Base-by-base conservation (phyloP, 2,797 vertebrate species). In the Sebastes minor region DNA sequence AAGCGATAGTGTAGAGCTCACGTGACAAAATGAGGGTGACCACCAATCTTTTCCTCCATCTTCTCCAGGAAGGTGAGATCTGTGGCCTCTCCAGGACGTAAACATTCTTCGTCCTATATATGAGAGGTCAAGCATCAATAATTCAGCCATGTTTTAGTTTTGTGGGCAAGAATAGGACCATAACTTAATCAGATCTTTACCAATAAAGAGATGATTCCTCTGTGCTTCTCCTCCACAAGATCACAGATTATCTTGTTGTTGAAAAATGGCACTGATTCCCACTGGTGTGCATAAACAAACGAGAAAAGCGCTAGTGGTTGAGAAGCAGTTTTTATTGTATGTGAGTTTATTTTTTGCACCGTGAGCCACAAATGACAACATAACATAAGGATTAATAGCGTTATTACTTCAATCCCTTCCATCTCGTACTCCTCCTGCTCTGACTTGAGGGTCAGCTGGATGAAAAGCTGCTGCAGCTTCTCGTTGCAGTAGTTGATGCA, bases 401-500 rank as follows among this genome's bases (percentile, higher is more conserved):
- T 67, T 12, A 8, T 94, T 95, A 99, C 98, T 95, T 99, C 96
- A n/a, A 99, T 98, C 14, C 97, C 98, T 86, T 99, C 98, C 88
- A 90, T 86, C 60, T 98, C 95, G 0, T 99, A 99, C 83, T 99
- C 98, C 3, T 98, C 96, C 93, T 99, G 98, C 81, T 99, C 98
- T 0, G 98, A 97, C 81, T 98, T 98, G 59, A 99, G 92, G 4
- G 98, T 99, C 91, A 97, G 97, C 90, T 98, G 95, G 78, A 98
- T 98, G 85, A 99, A 95, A 60, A 99, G 96, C 86, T 99, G 98
- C 92, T 99, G 98, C 22, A 99, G 96, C 91, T 99, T 99, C 93
- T 99, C 98, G 0, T 99, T 99, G 95, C 98, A 99, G 90, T 98
- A 99, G 90, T 99, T 99, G 90, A 99, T 99, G 91, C 98, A 99